Percentiles rank a stretch among this genome's conserved stretches.
These are phyloP conservation scores for Rhynchonema sp. DNA, from an alignment of 2,888 invertebrate genomes.

Conservation along the genomic window DNA sequence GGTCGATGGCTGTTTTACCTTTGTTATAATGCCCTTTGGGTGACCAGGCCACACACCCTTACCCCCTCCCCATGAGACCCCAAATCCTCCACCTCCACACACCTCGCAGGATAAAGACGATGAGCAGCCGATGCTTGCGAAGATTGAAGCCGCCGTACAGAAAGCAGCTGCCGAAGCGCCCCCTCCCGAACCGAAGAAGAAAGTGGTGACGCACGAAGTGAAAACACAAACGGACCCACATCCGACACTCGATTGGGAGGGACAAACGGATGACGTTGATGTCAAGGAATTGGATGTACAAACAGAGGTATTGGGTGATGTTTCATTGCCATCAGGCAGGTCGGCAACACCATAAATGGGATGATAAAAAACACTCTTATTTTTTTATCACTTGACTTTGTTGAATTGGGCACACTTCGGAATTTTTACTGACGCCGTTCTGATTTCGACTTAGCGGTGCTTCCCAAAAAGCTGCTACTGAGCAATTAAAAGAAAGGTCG, in stretches of 20 bases:
- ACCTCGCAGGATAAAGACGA: not conserved
- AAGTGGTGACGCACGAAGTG: slow-evolving; percentile 10
- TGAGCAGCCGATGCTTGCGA: not conserved
- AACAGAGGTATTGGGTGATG: not conserved
- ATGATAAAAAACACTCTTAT: not conserved
- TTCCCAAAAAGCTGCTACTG: too few species aligned
- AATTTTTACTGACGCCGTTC: too few species aligned
- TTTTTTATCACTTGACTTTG: too few species aligned
- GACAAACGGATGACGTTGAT: not conserved
- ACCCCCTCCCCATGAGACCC: too few species aligned
- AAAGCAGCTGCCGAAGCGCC: slow-evolving; percentile 10
- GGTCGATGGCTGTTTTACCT: too few species aligned
- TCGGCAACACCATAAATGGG: not conserved
- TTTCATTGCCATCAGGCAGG: slow-evolving; percentile 8
- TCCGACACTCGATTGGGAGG: not conserved
- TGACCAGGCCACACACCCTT: too few species aligned
- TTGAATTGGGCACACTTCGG: too few species aligned
- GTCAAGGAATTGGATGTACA: not conserved
- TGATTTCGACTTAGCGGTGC: too few species aligned
- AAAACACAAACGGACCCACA: slow-evolving; percentile 17
- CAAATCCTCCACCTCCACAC: not conserved
- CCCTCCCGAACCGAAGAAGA: slow-evolving; percentile 5
- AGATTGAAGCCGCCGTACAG: not conserved
- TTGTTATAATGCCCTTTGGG: too few species aligned
- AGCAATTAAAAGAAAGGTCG: too few species aligned